These are phyloP conservation scores for Coptotermes formosanus DNA, from an alignment of 1,140 invertebrate species.

Conservation along the genomic window DNA sequence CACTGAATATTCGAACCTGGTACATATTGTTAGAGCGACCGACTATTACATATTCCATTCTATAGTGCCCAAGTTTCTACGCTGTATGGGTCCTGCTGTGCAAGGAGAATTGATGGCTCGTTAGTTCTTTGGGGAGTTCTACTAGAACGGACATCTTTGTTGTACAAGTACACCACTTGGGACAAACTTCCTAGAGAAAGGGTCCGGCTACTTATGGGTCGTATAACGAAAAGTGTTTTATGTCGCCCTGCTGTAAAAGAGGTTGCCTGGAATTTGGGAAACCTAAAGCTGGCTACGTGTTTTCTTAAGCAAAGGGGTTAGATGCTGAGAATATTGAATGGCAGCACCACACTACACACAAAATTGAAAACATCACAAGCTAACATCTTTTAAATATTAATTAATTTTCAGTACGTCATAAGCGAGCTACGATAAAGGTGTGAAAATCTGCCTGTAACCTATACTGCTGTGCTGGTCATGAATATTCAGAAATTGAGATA, in stretches of 20 bases:
- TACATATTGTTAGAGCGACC: neutral
- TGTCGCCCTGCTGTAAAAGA: neutral
- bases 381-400: too few species aligned
- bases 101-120: neutral
- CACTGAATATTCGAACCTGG: too few species aligned
- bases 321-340: too few species aligned
- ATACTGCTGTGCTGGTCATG: too few species aligned
- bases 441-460: too few species aligned
- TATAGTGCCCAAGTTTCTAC: neutral
- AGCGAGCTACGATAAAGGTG: too few species aligned
- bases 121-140: neutral
- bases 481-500: too few species aligned
- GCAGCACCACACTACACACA: too few species aligned
- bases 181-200: neutral
- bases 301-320: too few species aligned
- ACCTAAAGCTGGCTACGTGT: neutral
- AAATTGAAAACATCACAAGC: too few species aligned
- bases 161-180: neutral
- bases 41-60: too few species aligned
- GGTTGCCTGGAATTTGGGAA: neutral
- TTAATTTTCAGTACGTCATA: too few species aligned
- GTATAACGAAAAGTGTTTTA: neutral
- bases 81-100: neutral
- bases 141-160: neutral
- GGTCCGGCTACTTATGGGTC: neutral